Conservation (phyloP, 1,140 invertebrate genomes). For the Adelges cooleyi region DNA sequence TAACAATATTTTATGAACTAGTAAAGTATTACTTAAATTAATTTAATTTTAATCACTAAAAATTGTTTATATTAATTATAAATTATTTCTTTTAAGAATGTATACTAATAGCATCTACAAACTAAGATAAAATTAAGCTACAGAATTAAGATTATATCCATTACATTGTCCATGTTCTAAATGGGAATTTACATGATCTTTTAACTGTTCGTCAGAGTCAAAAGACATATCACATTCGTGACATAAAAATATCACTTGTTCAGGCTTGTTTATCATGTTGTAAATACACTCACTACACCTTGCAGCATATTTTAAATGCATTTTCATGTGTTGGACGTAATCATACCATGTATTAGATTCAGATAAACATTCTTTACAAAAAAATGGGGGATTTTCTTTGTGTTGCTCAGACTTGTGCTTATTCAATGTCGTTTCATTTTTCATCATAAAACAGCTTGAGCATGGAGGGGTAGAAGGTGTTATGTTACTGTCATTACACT, state of each 20-base stretch:
- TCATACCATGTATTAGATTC: slow-evolving; percentile 4
- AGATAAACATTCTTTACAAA: slow-evolving; percentile 13
- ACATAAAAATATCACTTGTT: slow-evolving; percentile 8
- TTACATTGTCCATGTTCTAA: slow-evolving; percentile 19
- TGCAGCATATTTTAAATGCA: slow-evolving; percentile 15
- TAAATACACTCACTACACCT: slow-evolving; percentile 24
- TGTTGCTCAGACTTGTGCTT: slow-evolving; percentile 12
- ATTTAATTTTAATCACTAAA: too few species aligned
- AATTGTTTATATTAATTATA: too few species aligned
- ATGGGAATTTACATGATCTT: slow-evolving; percentile 5
- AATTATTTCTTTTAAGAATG: too few species aligned
- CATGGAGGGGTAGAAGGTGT: slow-evolving; percentile 6
- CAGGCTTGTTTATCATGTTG: background rate
- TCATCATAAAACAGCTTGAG: slow-evolving; percentile 15
- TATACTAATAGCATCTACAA: too few species aligned
- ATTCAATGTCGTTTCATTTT: slow-evolving; percentile 6
- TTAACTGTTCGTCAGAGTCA: slow-evolving; percentile 4
- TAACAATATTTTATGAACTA: too few species aligned
- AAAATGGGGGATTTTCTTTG: background rate
- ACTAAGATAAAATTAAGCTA: too few species aligned
- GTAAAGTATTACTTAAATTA: too few species aligned
- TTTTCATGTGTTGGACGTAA: slow-evolving; percentile 23
- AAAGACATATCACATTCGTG: slow-evolving; percentile 18
- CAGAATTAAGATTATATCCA: background rate
- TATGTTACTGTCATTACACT: background rate